A percentile compares a stretch with the other conserved stretches of the same genome.
These are phyloP conservation scores for Harpalus rufipes DNA, from an alignment of 2,888 invertebrate species.

Conservation along the genomic window DNA sequence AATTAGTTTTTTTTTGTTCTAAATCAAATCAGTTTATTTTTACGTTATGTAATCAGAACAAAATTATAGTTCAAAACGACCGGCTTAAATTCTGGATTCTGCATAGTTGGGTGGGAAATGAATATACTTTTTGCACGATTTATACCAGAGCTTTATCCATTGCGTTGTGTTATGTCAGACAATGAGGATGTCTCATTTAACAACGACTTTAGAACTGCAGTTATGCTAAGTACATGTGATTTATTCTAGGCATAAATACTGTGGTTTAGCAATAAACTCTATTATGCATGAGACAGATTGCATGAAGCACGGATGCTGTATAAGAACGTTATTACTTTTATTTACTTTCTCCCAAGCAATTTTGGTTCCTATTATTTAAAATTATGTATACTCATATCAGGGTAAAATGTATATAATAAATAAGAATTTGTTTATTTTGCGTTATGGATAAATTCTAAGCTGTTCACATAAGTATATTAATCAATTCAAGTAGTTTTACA, in stretches of 20 bases:
- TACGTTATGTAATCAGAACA: too few relatives aligned
- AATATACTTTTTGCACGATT: slow-evolving; percentile 30
- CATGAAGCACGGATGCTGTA: neutral
- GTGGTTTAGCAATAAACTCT: slow-evolving; percentile 22
- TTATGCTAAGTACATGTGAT: slow-evolving; percentile 54
- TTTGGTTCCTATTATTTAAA: neutral
- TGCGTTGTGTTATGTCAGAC: slow-evolving; percentile 25
- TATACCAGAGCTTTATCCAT: neutral
- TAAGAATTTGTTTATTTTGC: too few relatives aligned
- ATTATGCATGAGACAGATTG: slow-evolving; percentile 20
- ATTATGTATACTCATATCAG: neutral
- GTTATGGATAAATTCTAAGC: too few relatives aligned
- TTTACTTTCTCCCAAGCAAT: neutral
- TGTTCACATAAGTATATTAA: too few relatives aligned
- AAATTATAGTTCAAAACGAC: neutral
- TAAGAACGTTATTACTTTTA: neutral
- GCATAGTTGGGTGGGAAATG: neutral
- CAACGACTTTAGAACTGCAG: slow-evolving; percentile 56
- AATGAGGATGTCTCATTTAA: slow-evolving; percentile 42
- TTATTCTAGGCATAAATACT: slow-evolving; percentile 31
- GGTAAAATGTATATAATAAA: neutral
- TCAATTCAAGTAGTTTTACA: too few relatives aligned
- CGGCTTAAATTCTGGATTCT: neutral
- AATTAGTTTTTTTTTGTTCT: too few relatives aligned
- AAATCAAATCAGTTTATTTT: too few relatives aligned